A percentile compares a stretch with the other conserved stretches of the same genome.
Evolutionary conservation across 2,888 invertebrate genomes (phyloP).

Genomic region (Globia sparganii): DNA sequence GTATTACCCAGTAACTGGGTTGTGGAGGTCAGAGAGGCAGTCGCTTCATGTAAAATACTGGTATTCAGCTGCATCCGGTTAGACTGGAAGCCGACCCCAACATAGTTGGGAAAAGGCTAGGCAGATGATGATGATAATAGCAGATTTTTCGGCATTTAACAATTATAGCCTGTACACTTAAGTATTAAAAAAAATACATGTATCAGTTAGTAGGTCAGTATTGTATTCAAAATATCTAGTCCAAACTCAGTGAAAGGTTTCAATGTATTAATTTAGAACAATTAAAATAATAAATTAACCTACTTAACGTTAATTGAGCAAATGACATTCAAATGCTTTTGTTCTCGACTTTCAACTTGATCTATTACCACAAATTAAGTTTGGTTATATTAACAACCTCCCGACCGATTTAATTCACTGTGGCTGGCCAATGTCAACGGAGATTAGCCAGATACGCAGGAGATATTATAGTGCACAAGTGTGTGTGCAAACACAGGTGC

Average conservation of each 20-base stretch:
- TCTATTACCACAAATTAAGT: neutral
- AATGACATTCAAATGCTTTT: too few species aligned
- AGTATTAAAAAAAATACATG: neutral
- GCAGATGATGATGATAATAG: too few species aligned
- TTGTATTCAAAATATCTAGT: neutral
- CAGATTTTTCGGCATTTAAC: too few species aligned
- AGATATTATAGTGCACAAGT: too few species aligned
- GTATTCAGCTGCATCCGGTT: neutral
- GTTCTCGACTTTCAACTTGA: too few species aligned
- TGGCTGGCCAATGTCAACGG: too few species aligned
- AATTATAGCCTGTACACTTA: too few species aligned
- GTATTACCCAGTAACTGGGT: neutral
- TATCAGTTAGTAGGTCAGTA: neutral
- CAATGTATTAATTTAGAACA: neutral
- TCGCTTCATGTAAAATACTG: neutral
- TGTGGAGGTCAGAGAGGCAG: neutral
- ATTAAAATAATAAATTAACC: constrained; percentile 3
- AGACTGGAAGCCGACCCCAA: neutral
- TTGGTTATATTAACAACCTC: too few species aligned
- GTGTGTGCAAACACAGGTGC: too few species aligned
- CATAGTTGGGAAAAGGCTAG: neutral
- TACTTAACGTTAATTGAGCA: neutral
- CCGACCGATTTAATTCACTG: too few species aligned
- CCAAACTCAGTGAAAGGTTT: neutral
- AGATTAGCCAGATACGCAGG: too few species aligned